phyloP scores from a whole-genome alignment of 2,888 invertebrate species.

The Calliopum simillimum region DNA sequence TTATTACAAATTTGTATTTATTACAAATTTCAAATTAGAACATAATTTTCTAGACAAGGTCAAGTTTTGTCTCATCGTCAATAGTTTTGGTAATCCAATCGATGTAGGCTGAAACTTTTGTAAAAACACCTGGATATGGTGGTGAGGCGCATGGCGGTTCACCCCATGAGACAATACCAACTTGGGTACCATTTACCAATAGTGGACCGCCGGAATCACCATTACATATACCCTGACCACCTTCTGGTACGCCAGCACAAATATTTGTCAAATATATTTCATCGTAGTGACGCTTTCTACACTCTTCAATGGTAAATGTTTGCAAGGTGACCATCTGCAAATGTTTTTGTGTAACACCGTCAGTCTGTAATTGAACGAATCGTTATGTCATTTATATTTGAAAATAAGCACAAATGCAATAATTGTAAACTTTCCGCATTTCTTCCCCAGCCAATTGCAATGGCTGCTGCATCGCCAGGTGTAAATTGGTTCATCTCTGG shows the following conservation, averaged over 20 bases:
- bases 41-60: no score
- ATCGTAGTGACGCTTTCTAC: constrained; percentile 60
- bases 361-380: constrained; percentile 54
- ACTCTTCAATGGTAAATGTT: constrained; percentile 64
- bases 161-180: constrained; percentile 69
- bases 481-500: constrained; percentile 52
- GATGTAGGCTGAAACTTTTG: constrained; percentile 65
- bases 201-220: constrained; percentile 68
- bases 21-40: no score
- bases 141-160: constrained; percentile 66
- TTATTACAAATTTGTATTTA: no score
- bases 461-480: constrained; percentile 49
- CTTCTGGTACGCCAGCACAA: constrained; percentile 67
- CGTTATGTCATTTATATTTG: background rate
- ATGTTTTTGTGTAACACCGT: constrained; percentile 57
- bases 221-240: constrained; percentile 68
- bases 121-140: constrained; percentile 67
- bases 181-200: constrained; percentile 59
- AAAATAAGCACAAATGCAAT: background rate
- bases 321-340: constrained; percentile 65
- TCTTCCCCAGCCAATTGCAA: constrained; percentile 65
- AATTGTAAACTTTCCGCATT: constrained; percentile 54
- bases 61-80: constrained; percentile 43
- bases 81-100: constrained; percentile 61
- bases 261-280: constrained; percentile 62